Evolutionary conservation across 2,888 invertebrate species (phyloP).

Genomic region (Caradrina kadenii): DNA sequence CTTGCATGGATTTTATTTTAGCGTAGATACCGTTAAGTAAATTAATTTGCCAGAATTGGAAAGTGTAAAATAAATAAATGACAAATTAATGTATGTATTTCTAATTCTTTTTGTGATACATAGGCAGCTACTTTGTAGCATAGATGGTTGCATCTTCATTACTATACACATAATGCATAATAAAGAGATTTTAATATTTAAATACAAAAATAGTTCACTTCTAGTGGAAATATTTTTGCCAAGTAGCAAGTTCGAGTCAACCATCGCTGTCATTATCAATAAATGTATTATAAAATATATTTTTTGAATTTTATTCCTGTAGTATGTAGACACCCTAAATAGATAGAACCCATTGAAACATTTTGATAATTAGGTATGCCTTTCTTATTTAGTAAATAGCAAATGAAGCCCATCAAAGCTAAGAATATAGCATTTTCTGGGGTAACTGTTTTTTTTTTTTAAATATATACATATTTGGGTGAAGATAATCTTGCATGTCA

Average conservation of each 20-base stretch:
- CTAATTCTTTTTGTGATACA: constrained; percentile 84
- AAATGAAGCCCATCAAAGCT: background rate
- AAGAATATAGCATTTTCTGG: background rate
- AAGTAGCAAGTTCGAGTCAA: constrained; percentile 90
- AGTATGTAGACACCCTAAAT: constrained; percentile 40
- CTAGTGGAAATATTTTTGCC: constrained; percentile 90
- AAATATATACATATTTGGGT: no score
- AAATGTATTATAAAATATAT: constrained; percentile 88
- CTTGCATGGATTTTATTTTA: constrained; percentile 77
- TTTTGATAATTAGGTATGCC: background rate
- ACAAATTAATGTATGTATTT: constrained; percentile 84
- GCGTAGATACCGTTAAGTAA: constrained; percentile 74
- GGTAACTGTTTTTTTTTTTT: no score
- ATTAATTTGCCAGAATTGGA: constrained; percentile 83
- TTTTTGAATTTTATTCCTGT: constrained; percentile 71
- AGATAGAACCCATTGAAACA: background rate
- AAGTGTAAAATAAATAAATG: constrained; percentile 82
- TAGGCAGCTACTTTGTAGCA: constrained; percentile 87
- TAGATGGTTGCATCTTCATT: constrained; percentile 84
- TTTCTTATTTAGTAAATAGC: background rate
- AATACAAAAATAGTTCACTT: constrained; percentile 88
- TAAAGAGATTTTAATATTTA: constrained; percentile 90
- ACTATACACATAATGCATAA: constrained; percentile 85
- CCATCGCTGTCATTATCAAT: constrained; percentile 90
- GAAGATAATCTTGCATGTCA: no score